Evolutionary conservation across 2,797 vertebrate genomes (phyloP), one percentile per base, ranked within the genome.

Genomic region (Cyclura pinguis): DNA sequence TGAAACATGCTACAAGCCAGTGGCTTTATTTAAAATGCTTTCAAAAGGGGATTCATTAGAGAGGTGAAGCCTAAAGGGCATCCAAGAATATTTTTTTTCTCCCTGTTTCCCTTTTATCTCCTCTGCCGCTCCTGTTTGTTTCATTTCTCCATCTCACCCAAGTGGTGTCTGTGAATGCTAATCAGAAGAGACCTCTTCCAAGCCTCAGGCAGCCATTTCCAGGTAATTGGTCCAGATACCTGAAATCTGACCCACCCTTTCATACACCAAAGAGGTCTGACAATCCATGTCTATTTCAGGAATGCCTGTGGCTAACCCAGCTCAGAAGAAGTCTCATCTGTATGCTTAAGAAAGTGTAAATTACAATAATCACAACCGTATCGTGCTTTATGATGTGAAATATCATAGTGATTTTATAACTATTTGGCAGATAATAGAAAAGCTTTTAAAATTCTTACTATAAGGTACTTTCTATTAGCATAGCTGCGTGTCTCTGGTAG

Each of bases 171-270:
- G 67, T 0, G 80, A 87, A 84, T 42, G 80, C 85, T 90, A 22
- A 92, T 83, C 81, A 88, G 85, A 89, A 67, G 8, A 0, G 38
- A 73, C 85, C 74, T 76, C 42, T 91, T 81, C 92, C 72, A n/a
- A 83, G 69, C 90, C 81, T 85, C 91, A 69, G 88, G 93, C 55
- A 55, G 73, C 91, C 72, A 42, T 88, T 93, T 59, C 55, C 84
- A 80, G 73, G 35, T 85, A 92, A 93, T 95, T 88, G 94, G 13
- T 47, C 91, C 89, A 92, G 84, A 62, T 52, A 89, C 42, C 55
- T 88, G 88, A 81, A 6, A 73, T 57, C 88, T 88, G 69, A 83
- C 50, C 94, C 83, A 87, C 59, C 93, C 69, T 77, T 84, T 92
- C 1, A 0, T 67, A 10, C 35, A 92, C 80, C 27, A 29, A 90